These are phyloP conservation scores for Philaethria dido DNA, from an alignment of 2,888 invertebrate species.

Conservation along the genomic window DNA sequence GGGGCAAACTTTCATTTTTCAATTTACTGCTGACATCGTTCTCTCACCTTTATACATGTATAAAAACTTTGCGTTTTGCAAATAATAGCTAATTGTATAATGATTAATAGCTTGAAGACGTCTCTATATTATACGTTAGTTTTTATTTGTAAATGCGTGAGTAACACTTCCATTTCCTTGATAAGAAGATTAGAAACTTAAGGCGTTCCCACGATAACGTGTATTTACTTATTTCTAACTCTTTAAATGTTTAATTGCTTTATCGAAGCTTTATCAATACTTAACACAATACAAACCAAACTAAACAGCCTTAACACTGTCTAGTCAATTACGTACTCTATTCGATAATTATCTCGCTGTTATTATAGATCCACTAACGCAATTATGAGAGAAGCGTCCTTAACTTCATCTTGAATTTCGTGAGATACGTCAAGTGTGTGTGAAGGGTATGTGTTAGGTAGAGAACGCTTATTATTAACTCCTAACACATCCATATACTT, in stretches of 20 bases:
- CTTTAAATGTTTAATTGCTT: constrained; percentile 28
- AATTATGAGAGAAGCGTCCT: constrained; percentile 43
- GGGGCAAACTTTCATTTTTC: constrained; percentile 41
- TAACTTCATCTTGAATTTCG: constrained; percentile 24
- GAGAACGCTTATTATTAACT: not conserved
- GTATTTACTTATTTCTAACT: constrained; percentile 22
- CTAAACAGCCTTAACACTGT: constrained; percentile 35
- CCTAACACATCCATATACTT: not conserved
- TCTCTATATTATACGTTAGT: constrained; percentile 24
- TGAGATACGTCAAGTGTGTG: constrained; percentile 20
- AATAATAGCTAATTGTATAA: constrained; percentile 21
- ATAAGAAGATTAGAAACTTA: constrained; percentile 30
- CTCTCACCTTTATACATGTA: constrained; percentile 34
- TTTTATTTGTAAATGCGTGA: constrained; percentile 27
- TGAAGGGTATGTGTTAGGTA: constrained; percentile 14
- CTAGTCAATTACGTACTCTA: constrained; percentile 33
- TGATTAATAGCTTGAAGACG: constrained; percentile 25
- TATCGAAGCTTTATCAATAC: constrained; percentile 25
- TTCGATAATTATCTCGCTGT: constrained; percentile 54
- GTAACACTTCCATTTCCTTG: constrained; percentile 35
- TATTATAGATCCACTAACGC: constrained; percentile 52
- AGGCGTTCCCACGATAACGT: constrained; percentile 37
- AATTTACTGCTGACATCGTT: constrained; percentile 31
- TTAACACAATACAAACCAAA: constrained; percentile 30
- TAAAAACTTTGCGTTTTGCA: constrained; percentile 10